These are phyloP conservation scores for Cuculus canorus DNA, from an alignment of 2,797 vertebrate species.

Conservation along the genomic window DNA sequence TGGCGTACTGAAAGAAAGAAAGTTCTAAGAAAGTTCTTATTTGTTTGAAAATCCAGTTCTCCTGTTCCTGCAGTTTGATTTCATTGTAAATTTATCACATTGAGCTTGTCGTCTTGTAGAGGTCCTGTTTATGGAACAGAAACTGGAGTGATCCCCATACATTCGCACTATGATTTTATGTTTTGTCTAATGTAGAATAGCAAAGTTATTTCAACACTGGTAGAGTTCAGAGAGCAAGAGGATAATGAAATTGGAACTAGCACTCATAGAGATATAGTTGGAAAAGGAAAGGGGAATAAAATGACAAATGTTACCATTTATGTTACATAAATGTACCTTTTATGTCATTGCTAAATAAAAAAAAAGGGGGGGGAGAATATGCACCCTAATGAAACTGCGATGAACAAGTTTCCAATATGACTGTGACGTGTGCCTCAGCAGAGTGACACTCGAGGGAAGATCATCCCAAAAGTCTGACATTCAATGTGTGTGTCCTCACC, in stretches of 20 bases:
- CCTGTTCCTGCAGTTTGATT: neutral
- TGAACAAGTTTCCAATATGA: neutral
- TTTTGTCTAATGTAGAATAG: neutral
- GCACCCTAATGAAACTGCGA: neutral
- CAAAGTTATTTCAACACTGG: neutral
- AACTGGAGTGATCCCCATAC: accelerated
- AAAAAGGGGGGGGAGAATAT: neutral
- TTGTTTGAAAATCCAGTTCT: neutral
- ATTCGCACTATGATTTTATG: neutral
- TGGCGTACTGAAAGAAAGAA: too few species aligned
- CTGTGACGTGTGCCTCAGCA: neutral
- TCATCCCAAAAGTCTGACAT: neutral
- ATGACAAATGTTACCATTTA: neutral
- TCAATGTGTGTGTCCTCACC: neutral
- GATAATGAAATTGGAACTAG: neutral
- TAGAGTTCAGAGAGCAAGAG: neutral
- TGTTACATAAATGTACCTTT: neutral
- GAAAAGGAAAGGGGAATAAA: neutral
- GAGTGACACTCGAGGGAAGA: neutral
- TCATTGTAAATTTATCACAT: neutral
- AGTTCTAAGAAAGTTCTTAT: neutral
- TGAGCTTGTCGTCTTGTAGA: neutral
- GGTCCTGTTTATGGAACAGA: neutral
- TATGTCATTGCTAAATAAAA: neutral
- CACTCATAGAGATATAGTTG: neutral